Evolutionary conservation across 2,797 vertebrate genomes (phyloP), one percentile per base, ranked within the genome.

Genomic region (Acanthurus leucopareius): DNA sequence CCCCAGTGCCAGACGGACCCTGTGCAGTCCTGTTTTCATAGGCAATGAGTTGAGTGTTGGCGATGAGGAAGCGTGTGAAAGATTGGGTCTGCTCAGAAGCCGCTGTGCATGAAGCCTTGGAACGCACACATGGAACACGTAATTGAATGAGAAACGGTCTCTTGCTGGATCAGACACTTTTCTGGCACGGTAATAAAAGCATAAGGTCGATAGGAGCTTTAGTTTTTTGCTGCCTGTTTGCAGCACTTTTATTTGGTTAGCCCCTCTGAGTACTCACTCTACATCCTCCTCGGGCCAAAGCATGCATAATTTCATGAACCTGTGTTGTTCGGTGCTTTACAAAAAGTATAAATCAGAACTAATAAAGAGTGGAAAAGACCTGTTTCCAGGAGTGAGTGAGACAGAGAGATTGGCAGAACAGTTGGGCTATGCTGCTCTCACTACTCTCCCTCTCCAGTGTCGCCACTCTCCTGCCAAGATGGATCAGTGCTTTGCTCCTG

Each of bases 111-210:
- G 76, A 90, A 92, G 85, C 68, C 78, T 90, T 95, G 94, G 94
- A 94, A 85, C 64, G 75, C 83, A 89, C 84, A 87, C 88, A 92
- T 92, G 93, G 94, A 94, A 95, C 92, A 94, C 72, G 77, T 91
- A 94, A 95, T 89, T 92, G 89, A 93, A 95, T 94, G 92, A 94
- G 88, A 90, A 93, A 95, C 82, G 65, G 90, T 86, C 91, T 92
- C 88, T 88, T 60, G 73, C 85, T 85, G 66, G 83, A 86, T 88
- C 42, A 5, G 94, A 94, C 93, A 92, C 65, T 81, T 95, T 88
- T 91, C 86, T 95, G 95, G 94, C 93, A 68, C n/a, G 0, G 68
- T 76, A 77, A 88, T 75, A 79, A 89, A 94, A 88, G 81, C 75
- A 49, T 60, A 85, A 91, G 82, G 80, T 92, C 79, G 84, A 83